phyloP scores from a whole-genome alignment of 2,797 vertebrate genomes.

The Sebastes oblongus region DNA sequence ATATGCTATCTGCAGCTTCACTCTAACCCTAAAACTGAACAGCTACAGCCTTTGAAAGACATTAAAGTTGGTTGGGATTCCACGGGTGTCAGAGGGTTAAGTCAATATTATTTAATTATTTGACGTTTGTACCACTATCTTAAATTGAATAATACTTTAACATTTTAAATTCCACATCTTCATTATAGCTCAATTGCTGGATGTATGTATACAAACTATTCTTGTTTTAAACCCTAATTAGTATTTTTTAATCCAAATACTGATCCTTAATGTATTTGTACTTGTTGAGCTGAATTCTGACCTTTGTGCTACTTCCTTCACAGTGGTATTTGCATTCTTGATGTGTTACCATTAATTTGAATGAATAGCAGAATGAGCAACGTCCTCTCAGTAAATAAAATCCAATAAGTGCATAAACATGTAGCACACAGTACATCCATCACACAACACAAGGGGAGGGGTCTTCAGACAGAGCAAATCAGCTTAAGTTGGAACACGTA shows the following conservation, averaged over 20 bases:
- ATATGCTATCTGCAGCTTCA: too few species aligned
- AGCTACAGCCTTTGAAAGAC: too few species aligned
- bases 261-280: background rate
- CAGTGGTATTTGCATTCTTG: background rate
- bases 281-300: background rate
- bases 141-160: background rate
- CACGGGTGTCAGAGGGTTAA: too few species aligned
- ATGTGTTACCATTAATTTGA: background rate
- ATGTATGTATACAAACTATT: background rate
- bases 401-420: background rate
- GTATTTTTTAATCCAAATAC: background rate
- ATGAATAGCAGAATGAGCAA: background rate
- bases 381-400: background rate
- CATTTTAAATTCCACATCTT: background rate
- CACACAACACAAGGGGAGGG: background rate
- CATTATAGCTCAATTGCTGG: background rate
- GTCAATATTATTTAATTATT: background rate
- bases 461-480: constrained; percentile 19
- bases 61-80: too few species aligned
- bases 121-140: background rate
- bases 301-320: background rate
- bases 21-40: too few species aligned
- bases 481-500: constrained; percentile 15
- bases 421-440: background rate
- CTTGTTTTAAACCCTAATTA: background rate